A percentile compares a stretch with the other conserved stretches of the same genome.
These are phyloP conservation scores for Polypedilum pembai DNA, from an alignment of 1,140 invertebrate species.

Conservation along the genomic window DNA sequence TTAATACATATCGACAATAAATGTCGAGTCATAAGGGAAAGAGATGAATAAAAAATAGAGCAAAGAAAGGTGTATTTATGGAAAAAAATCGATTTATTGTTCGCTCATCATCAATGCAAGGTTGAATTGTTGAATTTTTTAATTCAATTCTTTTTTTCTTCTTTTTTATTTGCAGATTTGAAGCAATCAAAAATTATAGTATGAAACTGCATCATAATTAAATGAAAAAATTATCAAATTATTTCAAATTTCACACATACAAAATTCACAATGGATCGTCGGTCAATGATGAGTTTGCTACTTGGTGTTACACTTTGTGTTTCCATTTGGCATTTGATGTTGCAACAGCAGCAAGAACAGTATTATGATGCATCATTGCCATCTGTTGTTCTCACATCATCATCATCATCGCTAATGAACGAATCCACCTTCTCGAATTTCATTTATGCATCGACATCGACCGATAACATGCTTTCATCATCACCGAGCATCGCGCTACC, in stretches of 20 bases:
- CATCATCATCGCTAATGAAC: constrained; percentile 27
- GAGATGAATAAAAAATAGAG: no score
- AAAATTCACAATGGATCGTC: constrained; percentile 38
- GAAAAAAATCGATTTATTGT: no score
- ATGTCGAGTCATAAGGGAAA: no score
- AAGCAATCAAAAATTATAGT: no score
- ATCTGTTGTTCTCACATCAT: constrained; percentile 11
- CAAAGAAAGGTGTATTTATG: no score
- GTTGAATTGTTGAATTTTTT: no score
- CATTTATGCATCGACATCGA: not conserved
- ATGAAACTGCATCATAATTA: not conserved
- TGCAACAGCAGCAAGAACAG: constrained; percentile 34
- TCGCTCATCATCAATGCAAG: no score
- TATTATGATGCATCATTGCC: constrained; percentile 23
- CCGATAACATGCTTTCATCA: constrained; percentile 31
- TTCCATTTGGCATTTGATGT: constrained; percentile 39
- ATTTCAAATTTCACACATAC: not conserved
- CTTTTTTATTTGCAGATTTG: no score
- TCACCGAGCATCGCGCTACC: constrained; percentile 32
- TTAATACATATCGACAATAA: no score
- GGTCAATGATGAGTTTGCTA: constrained; percentile 38
- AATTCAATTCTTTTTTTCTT: no score
- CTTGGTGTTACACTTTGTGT: constrained; percentile 39
- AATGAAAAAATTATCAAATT: not conserved
- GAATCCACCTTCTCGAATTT: not conserved